Percentiles rank a stretch among this genome's conserved stretches.
These are phyloP conservation scores for Fulmarus glacialis DNA, from an alignment of 2,113 vertebrate species.

Conservation along the genomic window DNA sequence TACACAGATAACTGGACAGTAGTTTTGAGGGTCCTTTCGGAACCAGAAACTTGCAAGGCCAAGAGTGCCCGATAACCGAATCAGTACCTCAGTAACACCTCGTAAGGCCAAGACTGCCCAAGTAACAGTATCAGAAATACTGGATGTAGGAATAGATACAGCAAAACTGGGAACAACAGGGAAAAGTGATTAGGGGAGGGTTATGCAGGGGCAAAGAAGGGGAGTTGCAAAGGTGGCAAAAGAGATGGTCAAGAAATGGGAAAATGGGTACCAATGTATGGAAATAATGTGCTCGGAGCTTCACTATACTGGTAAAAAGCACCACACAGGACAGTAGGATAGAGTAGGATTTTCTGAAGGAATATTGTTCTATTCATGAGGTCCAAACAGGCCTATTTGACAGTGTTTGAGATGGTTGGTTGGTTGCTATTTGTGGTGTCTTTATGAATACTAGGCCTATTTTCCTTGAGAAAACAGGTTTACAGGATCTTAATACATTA, in stretches of 20 bases:
- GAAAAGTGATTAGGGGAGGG: background rate
- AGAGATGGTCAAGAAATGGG: background rate
- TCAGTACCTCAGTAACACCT: background rate
- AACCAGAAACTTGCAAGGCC: background rate
- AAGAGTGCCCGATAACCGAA: background rate
- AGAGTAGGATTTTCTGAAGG: background rate
- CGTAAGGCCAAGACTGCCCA: background rate
- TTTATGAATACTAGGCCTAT: background rate
- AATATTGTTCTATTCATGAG: background rate
- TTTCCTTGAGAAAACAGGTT: background rate
- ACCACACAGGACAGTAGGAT: too few relatives aligned
- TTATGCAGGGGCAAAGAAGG: background rate
- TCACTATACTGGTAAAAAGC: background rate
- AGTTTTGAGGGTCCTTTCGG: background rate
- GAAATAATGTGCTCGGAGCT: background rate
- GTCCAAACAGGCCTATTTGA: background rate
- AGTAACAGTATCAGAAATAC: background rate
- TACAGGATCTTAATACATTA: background rate
- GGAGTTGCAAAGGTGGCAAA: background rate
- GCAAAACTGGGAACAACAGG: background rate
- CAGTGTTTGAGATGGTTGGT: background rate
- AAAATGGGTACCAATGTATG: background rate
- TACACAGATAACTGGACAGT: background rate
- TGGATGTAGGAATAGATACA: too few relatives aligned
- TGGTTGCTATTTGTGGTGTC: background rate